phyloP scores from a whole-genome alignment of 2,113 vertebrate genomes.

The Pluvialis apricaria region DNA sequence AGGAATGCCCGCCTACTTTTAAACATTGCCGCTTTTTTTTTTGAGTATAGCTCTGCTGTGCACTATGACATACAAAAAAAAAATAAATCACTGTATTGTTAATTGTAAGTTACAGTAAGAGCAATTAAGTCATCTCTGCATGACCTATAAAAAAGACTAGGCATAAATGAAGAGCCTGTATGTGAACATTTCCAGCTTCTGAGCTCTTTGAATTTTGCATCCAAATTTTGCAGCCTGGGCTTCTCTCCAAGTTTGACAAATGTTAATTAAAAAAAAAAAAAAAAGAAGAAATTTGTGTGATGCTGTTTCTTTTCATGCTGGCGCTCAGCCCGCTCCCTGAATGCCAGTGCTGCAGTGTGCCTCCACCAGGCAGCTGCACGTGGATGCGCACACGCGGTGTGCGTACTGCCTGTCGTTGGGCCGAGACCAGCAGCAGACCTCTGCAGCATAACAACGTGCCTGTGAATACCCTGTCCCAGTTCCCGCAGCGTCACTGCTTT shows the following conservation, averaged over 20 bases:
- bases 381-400: background rate
- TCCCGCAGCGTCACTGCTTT: background rate
- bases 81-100: background rate
- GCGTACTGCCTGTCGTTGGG: rapidly evolving
- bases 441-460: background rate
- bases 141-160: background rate
- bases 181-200: slow-evolving; percentile 9
- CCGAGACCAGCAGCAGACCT: background rate
- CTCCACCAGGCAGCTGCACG: background rate
- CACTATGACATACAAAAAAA: background rate
- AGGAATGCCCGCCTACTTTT: background rate
- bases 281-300: background rate
- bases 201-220: slow-evolving; percentile 1
- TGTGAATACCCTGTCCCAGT: background rate
- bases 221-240: slow-evolving; percentile 13
- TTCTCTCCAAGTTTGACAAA: slow-evolving; percentile 35
- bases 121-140: background rate
- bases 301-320: background rate
- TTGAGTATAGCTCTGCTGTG: background rate
- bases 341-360: background rate
- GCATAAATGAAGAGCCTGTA: slow-evolving; percentile 10
- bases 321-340: background rate
- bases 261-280: background rate
- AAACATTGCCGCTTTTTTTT: background rate
- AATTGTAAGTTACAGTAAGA: slow-evolving; percentile 1